These are phyloP conservation scores for Lichenostomus cassidix DNA, from an alignment of 2,113 vertebrate genomes.

Conservation along the genomic window DNA sequence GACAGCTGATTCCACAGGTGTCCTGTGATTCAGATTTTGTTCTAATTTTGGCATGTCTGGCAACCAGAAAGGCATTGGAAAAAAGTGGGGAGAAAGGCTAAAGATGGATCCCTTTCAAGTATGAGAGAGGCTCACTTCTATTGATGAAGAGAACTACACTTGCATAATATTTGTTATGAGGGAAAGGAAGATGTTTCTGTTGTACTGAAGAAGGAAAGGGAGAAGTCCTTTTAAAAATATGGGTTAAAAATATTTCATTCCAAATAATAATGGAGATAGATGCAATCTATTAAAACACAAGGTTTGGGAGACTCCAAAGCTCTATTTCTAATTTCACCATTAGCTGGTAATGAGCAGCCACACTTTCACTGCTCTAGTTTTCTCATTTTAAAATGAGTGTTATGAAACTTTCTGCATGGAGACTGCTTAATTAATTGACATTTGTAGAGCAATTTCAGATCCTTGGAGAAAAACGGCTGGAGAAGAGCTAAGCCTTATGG, in stretches of 20 bases:
- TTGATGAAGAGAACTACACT: neutral
- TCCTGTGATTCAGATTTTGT: neutral
- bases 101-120: neutral
- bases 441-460: conserved; percentile 12
- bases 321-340: neutral
- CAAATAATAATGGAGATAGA: neutral
- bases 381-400: neutral
- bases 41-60: neutral
- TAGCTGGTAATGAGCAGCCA: neutral
- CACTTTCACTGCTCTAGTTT: neutral
- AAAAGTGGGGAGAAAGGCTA: neutral
- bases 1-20: neutral
- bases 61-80: neutral
- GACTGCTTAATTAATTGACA: conserved; percentile 37
- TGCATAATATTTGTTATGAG: neutral
- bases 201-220: neutral
- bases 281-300: neutral
- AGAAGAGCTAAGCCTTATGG: neutral
- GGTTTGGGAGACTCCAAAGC: neutral
- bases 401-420: conserved; percentile 25
- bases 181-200: neutral
- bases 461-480: neutral
- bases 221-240: neutral
- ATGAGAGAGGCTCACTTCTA: neutral
- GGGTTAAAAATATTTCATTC: neutral